Evolutionary conservation across 2,113 vertebrate genomes (phyloP).

Genomic region (Prochilodus magdalenae): DNA sequence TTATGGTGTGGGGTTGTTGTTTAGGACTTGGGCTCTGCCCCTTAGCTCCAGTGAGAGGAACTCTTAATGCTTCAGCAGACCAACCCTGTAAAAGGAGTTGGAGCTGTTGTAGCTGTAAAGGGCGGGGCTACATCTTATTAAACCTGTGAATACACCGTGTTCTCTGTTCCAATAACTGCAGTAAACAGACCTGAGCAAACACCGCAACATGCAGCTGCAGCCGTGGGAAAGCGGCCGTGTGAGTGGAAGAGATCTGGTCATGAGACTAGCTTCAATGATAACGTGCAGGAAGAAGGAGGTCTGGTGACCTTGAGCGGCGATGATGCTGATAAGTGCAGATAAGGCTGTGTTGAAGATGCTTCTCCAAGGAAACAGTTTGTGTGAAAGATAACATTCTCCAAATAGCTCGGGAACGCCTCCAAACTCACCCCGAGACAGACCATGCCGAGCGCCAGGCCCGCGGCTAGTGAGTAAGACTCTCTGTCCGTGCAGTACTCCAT

Average conservation of each 20-base stretch:
- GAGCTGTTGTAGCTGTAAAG: too few relatives aligned
- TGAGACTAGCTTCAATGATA: conserved; percentile 3
- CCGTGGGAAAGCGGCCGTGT: background rate
- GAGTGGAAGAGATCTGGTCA: conserved; percentile 2
- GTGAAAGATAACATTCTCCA: conserved; percentile 15
- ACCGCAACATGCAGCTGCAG: too few relatives aligned
- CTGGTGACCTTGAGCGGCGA: conserved; percentile 2
- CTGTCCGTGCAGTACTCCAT: conserved; percentile 98
- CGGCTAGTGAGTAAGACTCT: conserved; percentile 95
- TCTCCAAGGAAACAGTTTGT: conserved; percentile 5
- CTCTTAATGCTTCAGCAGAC: too few relatives aligned
- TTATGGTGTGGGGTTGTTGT: too few relatives aligned
- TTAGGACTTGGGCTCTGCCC: too few relatives aligned
- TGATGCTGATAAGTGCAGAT: background rate
- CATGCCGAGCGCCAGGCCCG: conserved; percentile 96
- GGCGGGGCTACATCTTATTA: too few relatives aligned
- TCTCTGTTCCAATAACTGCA: too few relatives aligned
- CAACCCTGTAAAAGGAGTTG: too few relatives aligned
- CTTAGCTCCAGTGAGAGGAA: too few relatives aligned
- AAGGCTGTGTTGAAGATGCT: background rate
- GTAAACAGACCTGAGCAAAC: too few relatives aligned
- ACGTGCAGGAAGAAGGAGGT: conserved; percentile 16
- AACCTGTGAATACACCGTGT: too few relatives aligned
- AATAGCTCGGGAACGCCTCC: background rate
- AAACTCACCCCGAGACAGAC: conserved; percentile 94